These are phyloP conservation scores for Adela reaumurella DNA, from an alignment of 2,888 invertebrate species.

Conservation along the genomic window DNA sequence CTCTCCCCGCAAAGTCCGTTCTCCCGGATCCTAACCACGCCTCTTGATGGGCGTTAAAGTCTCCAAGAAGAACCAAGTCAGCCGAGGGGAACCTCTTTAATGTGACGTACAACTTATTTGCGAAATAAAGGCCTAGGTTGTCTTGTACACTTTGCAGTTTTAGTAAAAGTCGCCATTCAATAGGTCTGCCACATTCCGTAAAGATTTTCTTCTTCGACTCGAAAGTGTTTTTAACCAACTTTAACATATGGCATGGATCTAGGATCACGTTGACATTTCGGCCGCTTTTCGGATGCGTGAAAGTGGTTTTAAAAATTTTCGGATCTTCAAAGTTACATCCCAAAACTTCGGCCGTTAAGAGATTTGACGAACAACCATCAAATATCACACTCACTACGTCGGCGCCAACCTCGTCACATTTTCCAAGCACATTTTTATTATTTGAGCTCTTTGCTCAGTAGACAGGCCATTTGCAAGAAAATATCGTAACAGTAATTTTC, in stretches of 20 bases:
- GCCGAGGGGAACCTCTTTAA: too few species aligned
- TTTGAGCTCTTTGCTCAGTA: not conserved
- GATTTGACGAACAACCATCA: not conserved
- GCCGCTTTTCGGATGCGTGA: not conserved
- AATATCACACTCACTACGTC: not conserved
- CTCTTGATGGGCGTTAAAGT: too few species aligned
- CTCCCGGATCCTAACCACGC: too few species aligned
- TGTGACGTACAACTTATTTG: not conserved
- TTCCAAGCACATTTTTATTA: not conserved
- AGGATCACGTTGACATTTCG: not conserved
- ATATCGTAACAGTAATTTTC: constrained; percentile 2
- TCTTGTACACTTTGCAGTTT: not conserved
- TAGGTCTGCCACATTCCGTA: not conserved
- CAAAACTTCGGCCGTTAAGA: not conserved
- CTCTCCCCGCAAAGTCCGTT: too few species aligned
- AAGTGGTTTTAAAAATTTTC: not conserved
- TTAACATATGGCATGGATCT: not conserved
- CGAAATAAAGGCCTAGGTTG: not conserved
- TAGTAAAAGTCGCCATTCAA: not conserved
- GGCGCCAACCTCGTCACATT: not conserved
- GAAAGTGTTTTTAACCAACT: not conserved
- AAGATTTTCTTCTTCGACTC: not conserved
- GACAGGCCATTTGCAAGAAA: not conserved
- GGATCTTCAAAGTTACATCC: not conserved
- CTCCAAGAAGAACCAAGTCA: too few species aligned